Percentiles rank a stretch among this genome's conserved stretches.
Conservation (phyloP, 2,113 vertebrate species). For the Notothenia coriiceps region DNA sequence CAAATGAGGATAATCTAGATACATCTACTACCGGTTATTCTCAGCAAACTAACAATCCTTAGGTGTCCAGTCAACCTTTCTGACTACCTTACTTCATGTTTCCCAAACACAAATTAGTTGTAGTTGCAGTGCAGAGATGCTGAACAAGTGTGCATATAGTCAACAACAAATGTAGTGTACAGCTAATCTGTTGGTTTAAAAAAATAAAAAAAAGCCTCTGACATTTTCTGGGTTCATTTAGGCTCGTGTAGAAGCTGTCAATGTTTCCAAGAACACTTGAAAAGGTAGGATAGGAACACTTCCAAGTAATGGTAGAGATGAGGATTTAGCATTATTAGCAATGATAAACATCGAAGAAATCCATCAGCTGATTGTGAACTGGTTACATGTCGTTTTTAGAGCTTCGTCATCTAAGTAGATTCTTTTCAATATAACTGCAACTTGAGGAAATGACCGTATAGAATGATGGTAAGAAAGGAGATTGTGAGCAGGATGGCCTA, state of each 20-base stretch:
- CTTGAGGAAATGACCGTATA: background rate
- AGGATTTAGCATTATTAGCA: background rate
- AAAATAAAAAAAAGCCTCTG: too few species aligned
- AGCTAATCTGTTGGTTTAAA: background rate
- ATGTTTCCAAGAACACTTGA: background rate
- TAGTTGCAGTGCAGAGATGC: background rate
- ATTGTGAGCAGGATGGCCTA: slow-evolving; percentile 66
- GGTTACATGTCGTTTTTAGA: background rate
- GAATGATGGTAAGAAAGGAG: background rate
- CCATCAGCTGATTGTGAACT: background rate
- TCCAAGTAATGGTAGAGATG: background rate
- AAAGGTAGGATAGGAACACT: background rate
- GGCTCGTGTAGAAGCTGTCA: too few species aligned
- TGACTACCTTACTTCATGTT: background rate
- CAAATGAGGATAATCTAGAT: background rate
- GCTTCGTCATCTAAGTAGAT: background rate
- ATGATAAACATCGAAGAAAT: background rate
- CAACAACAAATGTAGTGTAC: background rate
- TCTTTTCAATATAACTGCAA: background rate
- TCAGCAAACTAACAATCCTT: slow-evolving; percentile 2
- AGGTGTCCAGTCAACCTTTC: slow-evolving; percentile 1
- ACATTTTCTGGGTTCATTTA: too few species aligned
- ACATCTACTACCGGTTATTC: background rate
- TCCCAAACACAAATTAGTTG: background rate
- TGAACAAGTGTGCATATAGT: background rate